Evolutionary conservation across 2,797 vertebrate species (phyloP).

Genomic region (Micromesistius poutassou): DNA sequence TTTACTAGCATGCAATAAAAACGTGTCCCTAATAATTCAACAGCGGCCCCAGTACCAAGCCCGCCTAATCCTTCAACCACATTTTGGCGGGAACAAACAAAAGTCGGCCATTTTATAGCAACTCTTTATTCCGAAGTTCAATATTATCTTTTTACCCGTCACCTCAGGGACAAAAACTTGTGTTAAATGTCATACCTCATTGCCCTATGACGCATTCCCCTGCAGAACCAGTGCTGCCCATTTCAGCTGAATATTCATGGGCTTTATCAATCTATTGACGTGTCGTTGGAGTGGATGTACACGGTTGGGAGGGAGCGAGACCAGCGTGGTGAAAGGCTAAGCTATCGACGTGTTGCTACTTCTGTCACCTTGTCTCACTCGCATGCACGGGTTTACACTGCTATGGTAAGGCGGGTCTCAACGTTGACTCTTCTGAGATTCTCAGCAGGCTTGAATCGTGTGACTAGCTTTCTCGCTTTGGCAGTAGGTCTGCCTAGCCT

Average conservation of each 20-base stretch:
- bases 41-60: not conserved
- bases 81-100: not conserved
- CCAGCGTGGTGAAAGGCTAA: too few species aligned
- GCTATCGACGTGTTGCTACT: too few species aligned
- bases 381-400: too few species aligned
- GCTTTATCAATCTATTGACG: not conserved
- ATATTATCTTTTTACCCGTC: not conserved
- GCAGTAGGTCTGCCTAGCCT: too few species aligned
- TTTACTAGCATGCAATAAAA: not conserved
- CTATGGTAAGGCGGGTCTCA: not conserved
- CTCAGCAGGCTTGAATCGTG: not conserved
- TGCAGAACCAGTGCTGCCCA: not conserved
- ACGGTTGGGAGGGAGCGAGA: too few species aligned
- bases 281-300: not conserved
- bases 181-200: not conserved
- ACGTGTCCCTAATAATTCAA: not conserved
- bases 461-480: too few species aligned
- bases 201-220: not conserved
- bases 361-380: too few species aligned
- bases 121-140: not conserved
- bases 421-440: not conserved
- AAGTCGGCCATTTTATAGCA: not conserved
- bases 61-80: not conserved
- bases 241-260: too few species aligned
- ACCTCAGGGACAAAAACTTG: not conserved